A percentile compares a stretch with the other conserved stretches of the same genome.
Conservation (phyloP, 2,888 invertebrate genomes). For the Agrotis segetum region DNA sequence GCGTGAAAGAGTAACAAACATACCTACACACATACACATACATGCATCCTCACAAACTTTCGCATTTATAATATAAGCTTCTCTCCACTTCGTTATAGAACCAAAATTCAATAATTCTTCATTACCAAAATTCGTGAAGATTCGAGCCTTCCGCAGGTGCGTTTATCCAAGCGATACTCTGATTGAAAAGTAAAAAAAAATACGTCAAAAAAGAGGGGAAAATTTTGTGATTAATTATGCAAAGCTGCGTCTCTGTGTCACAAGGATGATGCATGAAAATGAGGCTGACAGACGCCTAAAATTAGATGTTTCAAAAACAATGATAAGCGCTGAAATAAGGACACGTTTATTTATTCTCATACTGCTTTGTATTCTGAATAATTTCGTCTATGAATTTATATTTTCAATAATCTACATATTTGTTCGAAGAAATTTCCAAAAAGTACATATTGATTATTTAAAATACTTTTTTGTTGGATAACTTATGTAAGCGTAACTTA, state of each 20-base stretch:
- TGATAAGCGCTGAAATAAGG: constrained; percentile 9
- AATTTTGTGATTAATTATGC: constrained; percentile 55
- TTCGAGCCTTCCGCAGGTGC: constrained; percentile 17
- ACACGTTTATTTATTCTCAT: constrained; percentile 14
- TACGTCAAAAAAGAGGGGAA: constrained; percentile 12
- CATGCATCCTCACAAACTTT: too few species aligned
- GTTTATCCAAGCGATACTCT: constrained; percentile 21
- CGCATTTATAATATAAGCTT: too few species aligned
- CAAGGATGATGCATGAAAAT: constrained; percentile 46
- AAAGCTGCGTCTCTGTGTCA: constrained; percentile 48
- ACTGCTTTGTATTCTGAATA: constrained; percentile 9
- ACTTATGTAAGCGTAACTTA: too few species aligned
- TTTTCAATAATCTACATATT: constrained; percentile 5
- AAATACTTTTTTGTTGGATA: not conserved
- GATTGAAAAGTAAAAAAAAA: constrained; percentile 32
- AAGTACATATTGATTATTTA: constrained; percentile 1
- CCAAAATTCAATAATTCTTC: constrained; percentile 40
- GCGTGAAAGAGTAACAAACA: too few species aligned
- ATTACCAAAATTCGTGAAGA: constrained; percentile 20
- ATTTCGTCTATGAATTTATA: not conserved
- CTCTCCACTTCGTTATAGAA: not conserved
- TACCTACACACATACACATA: too few species aligned
- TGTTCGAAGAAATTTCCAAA: not conserved
- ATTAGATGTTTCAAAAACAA: constrained; percentile 43
- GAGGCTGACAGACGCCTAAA: constrained; percentile 32